phyloP scores from a whole-genome alignment of 2,888 invertebrate genomes.

The Aporophyla nigra region DNA sequence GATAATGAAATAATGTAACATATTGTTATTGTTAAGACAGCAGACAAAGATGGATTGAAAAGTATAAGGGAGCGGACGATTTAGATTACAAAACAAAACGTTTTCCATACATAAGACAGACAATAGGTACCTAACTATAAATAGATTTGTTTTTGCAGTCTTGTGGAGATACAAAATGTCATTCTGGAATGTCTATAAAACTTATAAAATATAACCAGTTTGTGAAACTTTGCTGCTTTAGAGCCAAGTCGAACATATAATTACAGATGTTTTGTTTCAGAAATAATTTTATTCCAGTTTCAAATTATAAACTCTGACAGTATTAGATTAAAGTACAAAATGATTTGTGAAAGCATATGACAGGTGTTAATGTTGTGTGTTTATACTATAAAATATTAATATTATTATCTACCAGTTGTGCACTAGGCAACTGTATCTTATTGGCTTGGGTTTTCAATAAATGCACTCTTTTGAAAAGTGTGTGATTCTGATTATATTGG shows the following conservation, averaged over 20 bases:
- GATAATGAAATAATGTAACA: too few relatives aligned
- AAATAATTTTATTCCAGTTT: neutral
- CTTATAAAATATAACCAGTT: slow-evolving; percentile 7
- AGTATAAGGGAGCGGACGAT: neutral
- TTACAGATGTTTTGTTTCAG: slow-evolving; percentile 23
- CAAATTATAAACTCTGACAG: neutral
- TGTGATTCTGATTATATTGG: neutral
- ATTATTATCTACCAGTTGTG: neutral
- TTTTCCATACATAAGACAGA: neutral
- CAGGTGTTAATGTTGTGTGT: neutral
- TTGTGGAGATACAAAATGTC: neutral
- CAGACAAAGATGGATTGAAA: neutral
- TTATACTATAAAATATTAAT: neutral
- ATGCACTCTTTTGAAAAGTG: neutral
- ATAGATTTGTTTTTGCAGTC: neutral
- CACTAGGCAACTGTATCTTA: neutral
- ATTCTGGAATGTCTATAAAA: neutral
- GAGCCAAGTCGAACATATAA: neutral
- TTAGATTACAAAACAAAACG: neutral
- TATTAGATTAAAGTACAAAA: neutral
- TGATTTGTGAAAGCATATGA: neutral
- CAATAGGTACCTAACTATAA: neutral
- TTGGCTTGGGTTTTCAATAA: neutral
- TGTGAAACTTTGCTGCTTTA: neutral
- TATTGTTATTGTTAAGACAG: neutral